Evolutionary conservation across 2,113 vertebrate genomes (phyloP).

Genomic region (Zosterops lateralis): DNA sequence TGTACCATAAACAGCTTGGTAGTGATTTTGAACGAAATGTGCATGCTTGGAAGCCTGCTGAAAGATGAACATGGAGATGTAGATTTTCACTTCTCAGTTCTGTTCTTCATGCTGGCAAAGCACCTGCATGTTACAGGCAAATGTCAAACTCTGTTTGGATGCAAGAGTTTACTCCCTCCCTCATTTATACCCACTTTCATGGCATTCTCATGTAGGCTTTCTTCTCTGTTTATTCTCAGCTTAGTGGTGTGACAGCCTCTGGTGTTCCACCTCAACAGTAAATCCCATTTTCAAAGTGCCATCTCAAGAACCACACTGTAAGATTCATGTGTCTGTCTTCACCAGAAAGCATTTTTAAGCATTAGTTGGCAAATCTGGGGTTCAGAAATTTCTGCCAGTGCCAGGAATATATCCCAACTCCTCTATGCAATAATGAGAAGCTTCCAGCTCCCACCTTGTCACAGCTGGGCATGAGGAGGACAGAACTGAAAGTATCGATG

Average conservation of each 20-base stretch:
- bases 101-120: conserved; percentile 37
- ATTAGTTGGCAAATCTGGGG: neutral
- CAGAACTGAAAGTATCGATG: neutral
- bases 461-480: neutral
- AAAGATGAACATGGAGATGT: conserved; percentile 31
- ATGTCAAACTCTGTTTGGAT: conserved; percentile 20
- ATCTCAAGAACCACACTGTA: conserved; percentile 15
- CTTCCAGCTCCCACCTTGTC: neutral
- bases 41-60: conserved; percentile 38
- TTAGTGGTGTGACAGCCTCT: conserved; percentile 31
- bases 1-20: conserved; percentile 50
- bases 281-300: conserved; percentile 9
- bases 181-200: neutral
- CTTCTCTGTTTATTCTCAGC: conserved; percentile 45
- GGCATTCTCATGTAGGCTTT: neutral
- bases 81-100: conserved; percentile 7
- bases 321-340: conserved; percentile 1
- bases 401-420: neutral
- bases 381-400: neutral
- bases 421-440: neutral
- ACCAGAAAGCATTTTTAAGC: neutral
- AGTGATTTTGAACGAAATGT: conserved; percentile 50
- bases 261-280: conserved; percentile 13
- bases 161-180: neutral
- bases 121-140: conserved; percentile 19